Percentiles rank a stretch among this genome's conserved stretches.
phyloP scores from a whole-genome alignment of 2,888 invertebrate species.

The Hyposoter didymator region DNA sequence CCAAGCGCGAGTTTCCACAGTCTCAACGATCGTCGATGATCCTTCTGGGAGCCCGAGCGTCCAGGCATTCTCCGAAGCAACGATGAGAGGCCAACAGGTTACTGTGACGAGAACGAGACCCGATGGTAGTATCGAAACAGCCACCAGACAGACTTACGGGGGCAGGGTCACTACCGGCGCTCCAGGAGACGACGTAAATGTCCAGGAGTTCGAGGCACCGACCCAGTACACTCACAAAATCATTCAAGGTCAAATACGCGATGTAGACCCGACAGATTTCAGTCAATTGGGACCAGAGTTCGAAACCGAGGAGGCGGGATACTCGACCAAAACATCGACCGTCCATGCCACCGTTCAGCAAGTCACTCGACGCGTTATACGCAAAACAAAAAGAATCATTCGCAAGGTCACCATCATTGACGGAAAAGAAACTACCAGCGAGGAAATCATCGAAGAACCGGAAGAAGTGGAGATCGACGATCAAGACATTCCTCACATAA shows the following conservation, averaged over 20 bases:
- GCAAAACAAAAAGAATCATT: constrained; percentile 91
- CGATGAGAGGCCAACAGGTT: constrained; percentile 88
- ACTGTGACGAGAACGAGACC: constrained; percentile 86
- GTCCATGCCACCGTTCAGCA: constrained; percentile 93
- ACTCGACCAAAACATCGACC: constrained; percentile 88
- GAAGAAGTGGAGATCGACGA: constrained; percentile 90
- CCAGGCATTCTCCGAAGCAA: constrained; percentile 89
- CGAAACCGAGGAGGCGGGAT: constrained; percentile 74
- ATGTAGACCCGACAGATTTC: constrained; percentile 79
- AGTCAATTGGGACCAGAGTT: constrained; percentile 69
- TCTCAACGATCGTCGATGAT: constrained; percentile 86
- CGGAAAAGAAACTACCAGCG: constrained; percentile 93
- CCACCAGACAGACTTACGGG: constrained; percentile 88
- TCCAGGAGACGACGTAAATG: constrained; percentile 87
- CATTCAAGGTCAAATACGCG: constrained; percentile 86
- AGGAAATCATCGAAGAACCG: constrained; percentile 94
- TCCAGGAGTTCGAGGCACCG: constrained; percentile 88
- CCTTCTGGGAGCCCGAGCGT: constrained; percentile 85
- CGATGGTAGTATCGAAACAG: constrained; percentile 87
- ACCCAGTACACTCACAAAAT: constrained; percentile 87
- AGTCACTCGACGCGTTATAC: constrained; percentile 91
- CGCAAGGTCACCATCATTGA: constrained; percentile 91
- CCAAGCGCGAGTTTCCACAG: constrained; percentile 87
- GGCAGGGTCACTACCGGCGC: constrained; percentile 88
- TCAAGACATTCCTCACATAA: constrained; percentile 90